Conservation (phyloP, 2,797 vertebrate genomes). For the Antennarius maculatus region DNA sequence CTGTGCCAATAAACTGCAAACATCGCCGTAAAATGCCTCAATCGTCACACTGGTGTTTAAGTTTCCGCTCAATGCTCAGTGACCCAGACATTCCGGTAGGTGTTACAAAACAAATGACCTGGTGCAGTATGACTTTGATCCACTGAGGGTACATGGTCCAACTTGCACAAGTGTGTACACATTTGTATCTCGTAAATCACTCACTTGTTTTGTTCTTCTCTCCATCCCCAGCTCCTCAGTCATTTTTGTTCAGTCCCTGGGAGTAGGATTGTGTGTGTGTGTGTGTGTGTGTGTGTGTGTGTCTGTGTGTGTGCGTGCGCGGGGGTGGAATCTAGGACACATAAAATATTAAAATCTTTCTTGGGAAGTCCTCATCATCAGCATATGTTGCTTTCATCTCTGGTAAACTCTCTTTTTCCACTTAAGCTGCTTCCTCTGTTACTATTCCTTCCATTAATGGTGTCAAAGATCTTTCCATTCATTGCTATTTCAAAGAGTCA, state of each 20-base stretch:
- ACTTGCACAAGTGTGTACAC: conserved; percentile 45
- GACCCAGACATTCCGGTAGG: conserved; percentile 31
- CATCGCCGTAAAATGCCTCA: conserved; percentile 19
- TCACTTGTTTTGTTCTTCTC: conserved; percentile 37
- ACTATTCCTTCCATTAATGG: conserved; percentile 48
- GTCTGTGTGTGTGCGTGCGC: conserved; percentile 2
- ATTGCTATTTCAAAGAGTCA: conserved; percentile 37
- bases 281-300: no score
- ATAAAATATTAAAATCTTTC: conserved; percentile 83
- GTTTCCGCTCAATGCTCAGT: conserved; percentile 29
- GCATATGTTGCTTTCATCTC: conserved; percentile 80
- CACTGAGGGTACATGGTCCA: conserved; percentile 38
- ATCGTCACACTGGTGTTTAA: conserved; percentile 22
- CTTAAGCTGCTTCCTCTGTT: conserved; percentile 42
- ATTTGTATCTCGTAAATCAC: conserved; percentile 44
- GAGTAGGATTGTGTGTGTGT: conserved; percentile 33
- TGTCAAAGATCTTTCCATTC: conserved; percentile 46
- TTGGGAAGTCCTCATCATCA: conserved; percentile 77
- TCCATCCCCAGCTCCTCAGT: conserved; percentile 54
- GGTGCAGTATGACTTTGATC: conserved; percentile 49
- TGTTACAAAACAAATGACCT: conserved; percentile 58
- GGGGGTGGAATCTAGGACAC: conserved; percentile 79
- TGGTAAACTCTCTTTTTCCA: conserved; percentile 44
- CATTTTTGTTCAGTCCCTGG: conserved; percentile 37
- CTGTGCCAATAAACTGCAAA: conserved; percentile 28